A percentile compares a stretch with the other conserved stretches of the same genome.
Evolutionary conservation across 2,888 invertebrate species (phyloP).

Genomic region (Limnephilus auricula): DNA sequence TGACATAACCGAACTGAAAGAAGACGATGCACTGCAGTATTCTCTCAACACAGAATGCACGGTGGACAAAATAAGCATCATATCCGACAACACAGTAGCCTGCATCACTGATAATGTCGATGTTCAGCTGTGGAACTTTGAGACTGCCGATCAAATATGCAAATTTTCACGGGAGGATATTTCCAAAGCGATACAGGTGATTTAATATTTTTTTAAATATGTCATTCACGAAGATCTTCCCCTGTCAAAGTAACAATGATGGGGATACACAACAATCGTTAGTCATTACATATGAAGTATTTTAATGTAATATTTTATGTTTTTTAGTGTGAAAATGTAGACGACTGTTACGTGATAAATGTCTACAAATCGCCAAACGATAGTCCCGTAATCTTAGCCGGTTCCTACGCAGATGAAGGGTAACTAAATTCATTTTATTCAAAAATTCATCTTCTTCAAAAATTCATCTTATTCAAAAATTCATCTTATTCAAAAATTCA

Average conservation of each 20-base stretch:
- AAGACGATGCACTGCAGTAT: conserved; percentile 88
- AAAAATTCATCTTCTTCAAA: too few species aligned
- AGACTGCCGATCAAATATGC: conserved; percentile 79
- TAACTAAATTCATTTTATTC: conserved; percentile 69
- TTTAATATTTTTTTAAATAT: neutral
- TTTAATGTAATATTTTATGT: neutral
- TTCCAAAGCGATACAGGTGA: conserved; percentile 78
- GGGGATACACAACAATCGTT: conserved; percentile 43
- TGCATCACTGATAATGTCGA: conserved; percentile 86
- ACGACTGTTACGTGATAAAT: conserved; percentile 82
- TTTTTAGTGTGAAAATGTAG: conserved; percentile 78
- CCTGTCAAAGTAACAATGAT: neutral
- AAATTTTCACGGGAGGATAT: conserved; percentile 80
- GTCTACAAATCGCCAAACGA: conserved; percentile 76
- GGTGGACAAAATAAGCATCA: conserved; percentile 82
- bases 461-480: too few species aligned
- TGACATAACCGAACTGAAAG: conserved; percentile 83
- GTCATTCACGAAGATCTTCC: neutral
- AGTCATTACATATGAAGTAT: conserved; percentile 28
- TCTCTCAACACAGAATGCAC: conserved; percentile 89
- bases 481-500: too few species aligned
- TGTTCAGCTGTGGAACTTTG: conserved; percentile 83
- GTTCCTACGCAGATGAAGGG: conserved; percentile 81
- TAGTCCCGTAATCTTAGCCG: conserved; percentile 80
- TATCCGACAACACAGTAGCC: conserved; percentile 74